A percentile compares a stretch with the other conserved stretches of the same genome.
Evolutionary conservation across 2,113 vertebrate species (phyloP).

Genomic region (Sturnira hondurensis): DNA sequence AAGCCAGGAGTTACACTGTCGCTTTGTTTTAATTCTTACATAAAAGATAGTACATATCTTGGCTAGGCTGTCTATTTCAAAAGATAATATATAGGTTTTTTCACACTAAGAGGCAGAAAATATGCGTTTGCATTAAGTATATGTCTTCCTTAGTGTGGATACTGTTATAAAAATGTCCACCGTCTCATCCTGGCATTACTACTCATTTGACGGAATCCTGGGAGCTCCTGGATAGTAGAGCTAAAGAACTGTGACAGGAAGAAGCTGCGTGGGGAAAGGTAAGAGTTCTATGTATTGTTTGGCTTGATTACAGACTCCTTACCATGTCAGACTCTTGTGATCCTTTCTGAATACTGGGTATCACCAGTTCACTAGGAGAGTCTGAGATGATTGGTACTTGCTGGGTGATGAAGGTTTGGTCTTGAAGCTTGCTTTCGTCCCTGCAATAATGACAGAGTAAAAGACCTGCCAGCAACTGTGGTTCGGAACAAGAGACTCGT

Average conservation of each 20-base stretch:
- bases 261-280: background rate
- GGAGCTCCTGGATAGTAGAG: background rate
- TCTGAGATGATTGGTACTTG: slow-evolving; percentile 75
- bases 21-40: slow-evolving; percentile 19
- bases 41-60: slow-evolving; percentile 1
- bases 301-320: slow-evolving; percentile 38
- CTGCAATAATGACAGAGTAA: slow-evolving; percentile 67
- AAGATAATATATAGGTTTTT: slow-evolving; percentile 21
- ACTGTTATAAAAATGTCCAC: background rate
- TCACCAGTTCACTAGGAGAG: slow-evolving; percentile 60
- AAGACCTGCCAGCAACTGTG: slow-evolving; percentile 16
- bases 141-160: background rate
- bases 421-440: slow-evolving; percentile 71
- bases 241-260: slow-evolving; percentile 12
- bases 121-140: background rate
- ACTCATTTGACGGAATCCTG: background rate
- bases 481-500: slow-evolving; percentile 13
- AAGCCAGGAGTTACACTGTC: background rate
- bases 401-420: slow-evolving; percentile 82
- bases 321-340: slow-evolving; percentile 14
- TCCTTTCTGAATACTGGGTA: slow-evolving; percentile 66
- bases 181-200: background rate
- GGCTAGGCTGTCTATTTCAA: background rate
- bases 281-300: background rate
- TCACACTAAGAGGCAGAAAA: background rate